These are phyloP conservation scores for Eulemur mongoz DNA, from an alignment of 2,797 vertebrate genomes.

Conservation along the genomic window DNA sequence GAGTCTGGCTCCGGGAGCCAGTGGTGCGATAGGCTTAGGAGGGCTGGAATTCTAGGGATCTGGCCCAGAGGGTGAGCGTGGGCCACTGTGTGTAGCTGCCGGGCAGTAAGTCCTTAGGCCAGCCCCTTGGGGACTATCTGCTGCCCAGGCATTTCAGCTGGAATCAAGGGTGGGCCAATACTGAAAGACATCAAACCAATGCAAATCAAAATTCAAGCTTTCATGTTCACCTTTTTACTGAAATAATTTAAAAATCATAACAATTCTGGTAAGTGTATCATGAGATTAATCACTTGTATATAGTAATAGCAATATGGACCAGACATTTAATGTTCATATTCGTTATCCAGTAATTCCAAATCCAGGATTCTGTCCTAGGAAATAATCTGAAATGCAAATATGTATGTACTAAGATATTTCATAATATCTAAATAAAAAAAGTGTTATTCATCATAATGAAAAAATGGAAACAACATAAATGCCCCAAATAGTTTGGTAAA, in stretches of 20 bases:
- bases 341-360: not conserved
- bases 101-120: not conserved
- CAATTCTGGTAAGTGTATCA: not conserved
- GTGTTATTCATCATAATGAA: not conserved
- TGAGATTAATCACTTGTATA: not conserved
- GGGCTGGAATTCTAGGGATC: not conserved
- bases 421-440: not conserved
- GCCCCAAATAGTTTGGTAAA: not conserved
- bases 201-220: not conserved
- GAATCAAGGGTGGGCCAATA: not conserved
- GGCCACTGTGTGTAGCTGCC: not conserved
- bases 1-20: not conserved
- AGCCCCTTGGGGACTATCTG: not conserved
- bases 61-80: accelerated
- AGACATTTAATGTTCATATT: not conserved
- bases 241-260: not conserved
- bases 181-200: not conserved
- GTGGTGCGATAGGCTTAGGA: not conserved
- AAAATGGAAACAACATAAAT: not conserved
- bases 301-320: not conserved
- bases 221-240: not conserved
- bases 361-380: not conserved
- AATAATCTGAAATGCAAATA: conserved; percentile 3
- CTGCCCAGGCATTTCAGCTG: not conserved
- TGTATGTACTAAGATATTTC: not conserved